phyloP scores from a whole-genome alignment of 2,113 vertebrate genomes.

The Ictalurus furcatus region DNA sequence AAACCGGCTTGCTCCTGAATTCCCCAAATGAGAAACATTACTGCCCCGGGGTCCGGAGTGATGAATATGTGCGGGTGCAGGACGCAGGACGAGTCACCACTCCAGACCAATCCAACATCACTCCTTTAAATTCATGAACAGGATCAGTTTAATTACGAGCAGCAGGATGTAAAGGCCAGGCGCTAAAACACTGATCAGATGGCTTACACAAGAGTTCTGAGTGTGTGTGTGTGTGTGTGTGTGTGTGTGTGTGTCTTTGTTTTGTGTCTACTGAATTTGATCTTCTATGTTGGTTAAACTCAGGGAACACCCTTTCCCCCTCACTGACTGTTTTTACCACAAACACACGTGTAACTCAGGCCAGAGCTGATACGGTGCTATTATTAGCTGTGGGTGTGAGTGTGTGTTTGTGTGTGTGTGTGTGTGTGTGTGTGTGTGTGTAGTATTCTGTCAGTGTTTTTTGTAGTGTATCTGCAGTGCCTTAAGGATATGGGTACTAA shows the following conservation, averaged over 20 bases:
- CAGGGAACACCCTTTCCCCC: not conserved
- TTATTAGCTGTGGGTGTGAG: not conserved
- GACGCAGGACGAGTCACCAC: not conserved
- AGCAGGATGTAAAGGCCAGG: not conserved
- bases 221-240: not conserved
- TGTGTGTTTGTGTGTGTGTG: not conserved
- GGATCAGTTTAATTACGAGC: constrained; percentile 8
- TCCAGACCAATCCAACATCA: constrained; percentile 11
- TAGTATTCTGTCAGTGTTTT: not conserved
- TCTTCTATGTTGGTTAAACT: constrained; percentile 17
- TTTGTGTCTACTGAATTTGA: constrained; percentile 11
- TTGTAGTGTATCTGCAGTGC: constrained; percentile 3
- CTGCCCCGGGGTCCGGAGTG: constrained; percentile 14
- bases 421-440: not conserved
- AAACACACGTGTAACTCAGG: constrained; percentile 25
- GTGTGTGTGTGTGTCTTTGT: constrained; percentile 20
- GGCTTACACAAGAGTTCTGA: not conserved
- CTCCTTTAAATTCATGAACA: constrained; percentile 23
- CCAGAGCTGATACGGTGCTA: not conserved
- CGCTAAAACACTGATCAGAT: not conserved
- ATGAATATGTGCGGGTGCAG: constrained; percentile 39
- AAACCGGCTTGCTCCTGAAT: constrained; percentile 42
- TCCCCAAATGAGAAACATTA: constrained; percentile 61
- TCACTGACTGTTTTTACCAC: constrained; percentile 19
- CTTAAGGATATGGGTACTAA: constrained; percentile 13